Evolutionary conservation across 2,797 vertebrate genomes (phyloP), one percentile per base, ranked within the genome.

Genomic region (Lepidocolaptes lacrymiger): DNA sequence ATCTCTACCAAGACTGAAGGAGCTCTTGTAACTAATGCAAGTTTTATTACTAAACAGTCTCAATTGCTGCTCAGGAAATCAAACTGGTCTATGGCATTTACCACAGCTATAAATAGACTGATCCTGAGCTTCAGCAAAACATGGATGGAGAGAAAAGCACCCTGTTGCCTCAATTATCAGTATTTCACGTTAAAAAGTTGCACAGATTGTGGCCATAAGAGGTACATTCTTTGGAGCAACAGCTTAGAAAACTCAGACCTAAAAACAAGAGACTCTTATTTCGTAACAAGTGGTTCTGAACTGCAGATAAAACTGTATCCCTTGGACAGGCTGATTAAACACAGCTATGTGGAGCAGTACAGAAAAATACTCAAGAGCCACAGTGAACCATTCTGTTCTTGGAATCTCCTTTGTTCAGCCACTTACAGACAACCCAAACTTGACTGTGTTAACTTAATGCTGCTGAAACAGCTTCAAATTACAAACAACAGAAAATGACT

Each of bases 61-160:
- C 55, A 79, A 1, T 7, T 86, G 75, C 76, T 81, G 73, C 83
- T 91, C 54, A 93, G 89, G 76, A 96, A 91, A 91, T 66, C 46
- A 59, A 78, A 86, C 30, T 62, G 27, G 37, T 78, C 66, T 78
- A 48, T 34, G 66, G 76, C 83, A 88, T 73, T 91, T 72, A 88
- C 49, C 5, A 8, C 54, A 78, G 83, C 76, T 93, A 59, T 75
- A 83, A 89, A 88, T 27, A 96, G 59, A 88, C 44, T 14, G 24
- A 74, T 54, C 30, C 69, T 69, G 14, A 81, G 69, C n/a, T 84
- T 81, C 73, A 78, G 66, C 11, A 13, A 48, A 81, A 69, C 39
- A 30, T 0, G 8, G 43, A 73, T 73, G 55, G 54, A 84, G 49
- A 84, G 20, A 81, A 91, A 96, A 66, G 23, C 59, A 79, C 28